Base-by-base conservation (phyloP, 2,113 vertebrate species). In the Eulemur rufifrons region DNA sequence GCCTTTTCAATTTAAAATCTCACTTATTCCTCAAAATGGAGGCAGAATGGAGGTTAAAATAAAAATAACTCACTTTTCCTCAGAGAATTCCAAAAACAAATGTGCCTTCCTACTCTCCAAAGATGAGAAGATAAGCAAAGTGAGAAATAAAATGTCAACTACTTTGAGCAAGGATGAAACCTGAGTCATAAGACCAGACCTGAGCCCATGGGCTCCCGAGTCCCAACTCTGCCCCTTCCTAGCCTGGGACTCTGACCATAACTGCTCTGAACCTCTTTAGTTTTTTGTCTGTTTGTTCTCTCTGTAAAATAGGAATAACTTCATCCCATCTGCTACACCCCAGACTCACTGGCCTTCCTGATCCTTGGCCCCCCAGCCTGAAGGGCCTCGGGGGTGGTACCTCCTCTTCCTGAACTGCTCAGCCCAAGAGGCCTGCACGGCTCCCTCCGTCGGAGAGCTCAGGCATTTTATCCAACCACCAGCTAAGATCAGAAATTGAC, bases 381-480 rank as follows among this genome's bases (percentile, higher is more conserved):
- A 27, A 8, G 34, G 8, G 7, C 0, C 25, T 37, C 10, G 25
- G n/a, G n/a, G n/a, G n/a, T n/a, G n/a, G 32, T 1, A 6, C 4
- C 5, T 15, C 20, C 3, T 10, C 18, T n/a, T 39, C 42, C 34
- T 1, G 29, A 84, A 29, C 18, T 8, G 34, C 25, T 52, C 0
- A 0, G 3, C 32, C 59, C 23, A 1, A 1, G 25, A 12, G 0
- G 17, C 13, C 21, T 18, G 10, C 68, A 29, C 2, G 2, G 21
- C 12, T 76, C 10, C 15, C 25, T 66, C 8, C 15, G 32, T 34
- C 2, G 6, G 64, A n/a, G 64, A 66, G 64, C 14, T 34, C 64
- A 15, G 14, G 64, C 64, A 34, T 66, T 15, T 66, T 17, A 34
- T 21, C 59, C 59, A 61, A 61, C 9, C 64, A 66, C 64, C 64